Evolutionary conservation across 2,113 vertebrate species (phyloP), one percentile per base, ranked within the genome.

Genomic region (Pelusios castaneus): DNA sequence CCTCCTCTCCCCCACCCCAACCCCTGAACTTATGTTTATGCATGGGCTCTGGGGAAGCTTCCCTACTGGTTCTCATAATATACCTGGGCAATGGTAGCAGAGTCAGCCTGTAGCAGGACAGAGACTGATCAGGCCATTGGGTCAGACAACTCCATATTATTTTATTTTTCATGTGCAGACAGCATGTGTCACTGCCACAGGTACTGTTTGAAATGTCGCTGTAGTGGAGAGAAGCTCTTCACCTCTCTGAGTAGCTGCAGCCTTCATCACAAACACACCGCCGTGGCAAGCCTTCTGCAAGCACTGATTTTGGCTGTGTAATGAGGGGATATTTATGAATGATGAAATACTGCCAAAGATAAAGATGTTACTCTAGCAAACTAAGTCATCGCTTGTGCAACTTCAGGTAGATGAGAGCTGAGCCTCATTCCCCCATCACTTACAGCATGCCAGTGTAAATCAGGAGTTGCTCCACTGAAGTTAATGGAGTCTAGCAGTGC

Each of bases 401-500:
- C 29, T 51, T 9, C 52, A 1, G 11, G 55, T 3, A 80, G 56
- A 38, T 25, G 73, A 80, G 75, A 73, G 17, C 51, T 60, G 29
- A 45, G 45, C 29, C 55, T 75, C 38, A 63, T 75, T 56, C 13
- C 10, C 43, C 45, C 19, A n/a, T 24, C 60, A 3, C 38, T 24
- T 43, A 22, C 76, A 54, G 24, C 67, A 6, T 3, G 52, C 60
- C 88, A 49, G 1, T 0, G 31, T 5, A 43, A 47, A 49, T 12
- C 76, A 80, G 54, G 47, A 77, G 10, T 4, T 2, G 21, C 16
- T 21, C 80, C 76, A 12, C 34, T 11, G 45, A 1, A 1, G 34
- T 1, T 38, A 0, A 0, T 2, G 52, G 25, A 10, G 70, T 5
- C 34, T 4, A 58, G 21, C 11, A 8, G 45, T 2, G n/a, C 81